Evolutionary conservation across 1,140 invertebrate species (phyloP), one percentile per base, ranked within the genome.

Genomic region (Ephestia elutella): DNA sequence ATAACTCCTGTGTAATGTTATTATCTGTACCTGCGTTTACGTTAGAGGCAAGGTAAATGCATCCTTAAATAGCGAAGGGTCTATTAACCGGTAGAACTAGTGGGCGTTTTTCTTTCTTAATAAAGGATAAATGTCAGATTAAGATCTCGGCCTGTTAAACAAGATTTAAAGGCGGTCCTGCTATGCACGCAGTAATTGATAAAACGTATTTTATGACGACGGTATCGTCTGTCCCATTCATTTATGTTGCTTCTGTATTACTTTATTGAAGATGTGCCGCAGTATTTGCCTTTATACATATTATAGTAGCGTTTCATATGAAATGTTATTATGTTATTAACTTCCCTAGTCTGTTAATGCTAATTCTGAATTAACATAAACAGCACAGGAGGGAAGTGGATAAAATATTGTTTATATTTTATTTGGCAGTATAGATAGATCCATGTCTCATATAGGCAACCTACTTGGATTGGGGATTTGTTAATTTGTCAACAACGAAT

Each of bases 121-220:
- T 63, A 63, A 15, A 49, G 58, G 60, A 65, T 67, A 59, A 67
- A 59, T 35, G 63, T 62, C 60, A 66, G 70, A 73, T 70, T 68
- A 68, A 58, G 65, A 68, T 73, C 65, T 63, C 48, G 38, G 48
- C 51, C 20, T 57, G 65, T 60, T 63, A 51, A 59, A 62, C 28
- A 53, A 54, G 62, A 62, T 54, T 62, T 62, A 65, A 32, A 62
- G 67, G 60, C 49, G 50, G 50, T 30, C 62, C 44, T 57, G 59
- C 58, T 54, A 13, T 32, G 21, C 35, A 57, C 28, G 15, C 48
- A 50, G 54, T 59, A 59, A 63, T 63, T 67, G 60, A 54, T 60
- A 54, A 11, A 48, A 53, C 21, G 15, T 59, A 53, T 53, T 53
- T 53, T 53, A 53, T 53, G 19, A 20, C 50, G 19, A 20, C 50